Conservation (phyloP, 2,113 vertebrate species). For the Boulengerochromis microlepis region DNA sequence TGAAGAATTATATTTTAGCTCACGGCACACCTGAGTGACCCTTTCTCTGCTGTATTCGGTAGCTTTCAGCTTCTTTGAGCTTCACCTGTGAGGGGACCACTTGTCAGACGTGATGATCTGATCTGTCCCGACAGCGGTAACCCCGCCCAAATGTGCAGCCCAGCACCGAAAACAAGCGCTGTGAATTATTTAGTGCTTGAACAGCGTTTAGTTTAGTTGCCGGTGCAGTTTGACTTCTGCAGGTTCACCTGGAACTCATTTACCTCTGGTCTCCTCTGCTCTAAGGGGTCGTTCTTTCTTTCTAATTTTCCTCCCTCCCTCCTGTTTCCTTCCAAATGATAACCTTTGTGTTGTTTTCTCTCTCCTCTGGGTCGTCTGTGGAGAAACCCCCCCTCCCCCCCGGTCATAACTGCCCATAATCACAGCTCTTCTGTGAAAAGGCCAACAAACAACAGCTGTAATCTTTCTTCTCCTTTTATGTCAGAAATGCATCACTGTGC, state of each 20-base stretch:
- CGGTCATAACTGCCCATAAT: constrained; percentile 20
- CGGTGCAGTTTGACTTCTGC: constrained; percentile 34
- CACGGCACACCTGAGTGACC: background rate
- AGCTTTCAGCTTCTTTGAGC: background rate
- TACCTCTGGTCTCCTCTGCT: background rate
- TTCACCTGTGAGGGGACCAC: background rate
- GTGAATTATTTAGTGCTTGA: constrained; percentile 40
- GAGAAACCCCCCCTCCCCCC: background rate
- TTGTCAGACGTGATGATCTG: background rate
- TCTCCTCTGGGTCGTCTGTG: background rate
- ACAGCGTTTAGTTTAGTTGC: background rate
- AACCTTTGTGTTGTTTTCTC: background rate
- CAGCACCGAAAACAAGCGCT: constrained; percentile 19
- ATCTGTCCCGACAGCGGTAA: constrained; percentile 1
- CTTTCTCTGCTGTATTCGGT: background rate
- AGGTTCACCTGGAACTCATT: background rate
- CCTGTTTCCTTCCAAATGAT: background rate
- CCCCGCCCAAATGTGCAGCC: background rate
- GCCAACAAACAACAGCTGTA: constrained; percentile 20
- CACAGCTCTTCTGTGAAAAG: constrained; percentile 29
- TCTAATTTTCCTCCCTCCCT: background rate
- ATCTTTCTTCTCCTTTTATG: background rate
- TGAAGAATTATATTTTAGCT: background rate
- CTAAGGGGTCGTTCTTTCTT: background rate
- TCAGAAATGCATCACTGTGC: background rate